These are phyloP conservation scores for Furnarius figulus DNA, from an alignment of 2,113 vertebrate genomes.

Conservation along the genomic window DNA sequence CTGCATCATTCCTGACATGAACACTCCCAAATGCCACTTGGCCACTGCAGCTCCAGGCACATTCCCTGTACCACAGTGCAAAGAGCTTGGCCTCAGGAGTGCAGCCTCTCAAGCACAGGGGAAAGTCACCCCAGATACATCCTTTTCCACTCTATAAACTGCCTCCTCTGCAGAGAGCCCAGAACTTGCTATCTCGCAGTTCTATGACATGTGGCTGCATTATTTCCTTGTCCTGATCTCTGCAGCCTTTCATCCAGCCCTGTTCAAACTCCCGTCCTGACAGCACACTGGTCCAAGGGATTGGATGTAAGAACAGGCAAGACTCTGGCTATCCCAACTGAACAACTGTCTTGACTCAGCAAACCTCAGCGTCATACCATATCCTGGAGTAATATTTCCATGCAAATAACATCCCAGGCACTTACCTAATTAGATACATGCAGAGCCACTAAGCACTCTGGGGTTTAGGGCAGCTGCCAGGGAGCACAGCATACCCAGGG, in stretches of 20 bases:
- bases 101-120: background rate
- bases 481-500: background rate
- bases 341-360: conserved; percentile 36
- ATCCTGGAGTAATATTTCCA: conserved; percentile 36
- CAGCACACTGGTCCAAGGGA: background rate
- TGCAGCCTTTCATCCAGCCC: background rate
- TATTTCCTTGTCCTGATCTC: background rate
- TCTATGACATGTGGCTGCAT: background rate
- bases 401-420: background rate
- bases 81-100: background rate
- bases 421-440: conserved; percentile 40
- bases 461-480: conserved; percentile 51
- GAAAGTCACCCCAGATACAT: background rate
- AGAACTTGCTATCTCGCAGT: background rate
- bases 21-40: background rate
- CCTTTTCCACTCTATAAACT: background rate
- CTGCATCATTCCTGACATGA: background rate
- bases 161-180: background rate
- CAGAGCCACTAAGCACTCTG: background rate
- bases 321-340: background rate
- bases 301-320: background rate
- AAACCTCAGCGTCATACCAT: background rate
- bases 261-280: background rate
- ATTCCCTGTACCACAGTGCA: fast-evolving
- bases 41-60: fast-evolving